Base-by-base conservation (phyloP, 1,140 invertebrate genomes). In the Mesaphorura yosii region DNA sequence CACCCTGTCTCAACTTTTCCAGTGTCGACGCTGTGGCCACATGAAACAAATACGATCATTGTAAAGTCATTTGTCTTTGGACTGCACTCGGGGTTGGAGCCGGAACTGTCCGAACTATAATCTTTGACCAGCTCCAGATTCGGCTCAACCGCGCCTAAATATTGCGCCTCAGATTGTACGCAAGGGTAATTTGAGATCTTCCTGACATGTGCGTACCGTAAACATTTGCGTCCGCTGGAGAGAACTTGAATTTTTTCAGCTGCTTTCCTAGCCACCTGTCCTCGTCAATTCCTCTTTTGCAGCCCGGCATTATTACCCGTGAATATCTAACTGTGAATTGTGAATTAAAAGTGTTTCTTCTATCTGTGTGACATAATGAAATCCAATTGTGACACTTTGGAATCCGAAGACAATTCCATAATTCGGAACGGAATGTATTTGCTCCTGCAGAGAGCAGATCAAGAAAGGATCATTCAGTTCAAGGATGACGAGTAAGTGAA, bases 191-290 rank as follows among this genome's bases (percentile, higher is more conserved):
- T n/a, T n/a, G n/a, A n/a, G n/a, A n/a, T n/a, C n/a, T n/a, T n/a
- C n/a, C n/a, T n/a, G n/a, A n/a, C n/a, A n/a, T 34, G 31, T 34
- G n/a, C 57, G 53, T 42, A 55, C 57, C 52, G 37, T 55, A 59
- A 31, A 59, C 51, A 37, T 23, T 55, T 6, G 38, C 15, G 15
- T 44, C 17, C 2, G 28, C 23, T 51, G 19, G 28, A n/a, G 27
- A 29, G 12, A 23, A 27, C 44, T 57, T 62, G 15, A 51, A 45
- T 49, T 58, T 62, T 40, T 62, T 62, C 3, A 53, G 46, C 39
- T 62, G 49, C 17, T 23, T n/a, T 7, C 51, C 37, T 17, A 55
- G 25, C 59, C 59, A 61, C 14, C 55, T 61, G 55, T 53, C 50
- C 42, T 58, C 49, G 20, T 55, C 55, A 15, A 48, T 25, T 49